Conservation (phyloP, 2,113 vertebrate species). For the Plecturocebus donacophilus region DNA sequence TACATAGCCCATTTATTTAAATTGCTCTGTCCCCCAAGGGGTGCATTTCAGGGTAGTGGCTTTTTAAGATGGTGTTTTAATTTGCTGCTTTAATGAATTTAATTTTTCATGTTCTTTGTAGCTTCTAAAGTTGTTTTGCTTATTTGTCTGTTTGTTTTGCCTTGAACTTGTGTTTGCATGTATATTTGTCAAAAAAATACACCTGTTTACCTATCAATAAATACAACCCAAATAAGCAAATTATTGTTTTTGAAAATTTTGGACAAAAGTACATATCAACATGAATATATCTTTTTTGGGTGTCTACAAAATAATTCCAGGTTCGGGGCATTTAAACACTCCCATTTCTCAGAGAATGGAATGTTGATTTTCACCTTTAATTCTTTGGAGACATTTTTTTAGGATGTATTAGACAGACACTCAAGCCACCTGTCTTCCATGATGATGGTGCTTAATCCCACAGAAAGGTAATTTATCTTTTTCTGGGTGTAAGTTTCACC, state of each 20-base stretch:
- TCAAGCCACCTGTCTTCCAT: constrained; percentile 47
- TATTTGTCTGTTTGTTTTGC: neutral
- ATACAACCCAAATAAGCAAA: neutral
- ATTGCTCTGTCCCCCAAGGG: neutral
- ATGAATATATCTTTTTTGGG: neutral
- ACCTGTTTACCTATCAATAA: neutral
- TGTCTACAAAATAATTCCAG: neutral
- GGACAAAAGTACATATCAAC: neutral
- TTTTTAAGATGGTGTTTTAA: constrained; percentile 40
- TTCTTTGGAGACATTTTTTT: neutral
- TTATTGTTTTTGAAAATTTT: neutral
- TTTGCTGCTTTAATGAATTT: constrained; percentile 51
- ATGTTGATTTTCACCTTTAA: neutral
- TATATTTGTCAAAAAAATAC: neutral
- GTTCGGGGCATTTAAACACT: neutral
- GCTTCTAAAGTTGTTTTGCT: neutral
- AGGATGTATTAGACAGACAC: neutral
- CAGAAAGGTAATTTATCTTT: constrained; percentile 65
- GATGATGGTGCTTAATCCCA: constrained; percentile 57
- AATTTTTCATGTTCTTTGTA: constrained; percentile 31
- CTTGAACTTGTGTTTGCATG: neutral
- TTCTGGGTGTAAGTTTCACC: constrained; percentile 41
- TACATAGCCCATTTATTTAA: constrained; percentile 12
- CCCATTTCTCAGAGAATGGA: neutral
- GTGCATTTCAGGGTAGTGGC: neutral